Evolutionary conservation across 2,888 invertebrate genomes (phyloP), one percentile per base, ranked within the genome.

Genomic region (Volucella zonaria): DNA sequence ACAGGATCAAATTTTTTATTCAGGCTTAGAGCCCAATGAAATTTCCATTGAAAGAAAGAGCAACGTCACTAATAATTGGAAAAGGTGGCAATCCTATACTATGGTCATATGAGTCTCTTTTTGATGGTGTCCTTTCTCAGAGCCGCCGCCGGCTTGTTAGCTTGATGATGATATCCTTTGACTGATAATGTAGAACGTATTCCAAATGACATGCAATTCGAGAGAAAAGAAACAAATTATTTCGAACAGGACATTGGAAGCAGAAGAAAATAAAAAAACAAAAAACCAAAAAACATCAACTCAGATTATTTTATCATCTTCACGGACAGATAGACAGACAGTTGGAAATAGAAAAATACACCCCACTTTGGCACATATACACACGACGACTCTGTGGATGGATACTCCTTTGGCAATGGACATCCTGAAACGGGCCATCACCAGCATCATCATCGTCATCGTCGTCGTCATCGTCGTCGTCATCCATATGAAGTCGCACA

Each of bases 261-360:
- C 8, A 49, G 49, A 38, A 54, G 10, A 14, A 15, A 10, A 18
- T 56, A 0, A 49, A 42, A 15, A 42, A 54, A 43, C 52, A 67
- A 43, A 68, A n/a, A 23, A 10, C 42, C 18, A 62, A 38, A 11
- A 31, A 10, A 15, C 59, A 54, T 62, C 59, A 67, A 62, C 71
- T 76, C 31, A 40, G 71, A 85, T 85, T 76, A 85, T 80, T 80
- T 71, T 54, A 80, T 76, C 80, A 80, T 85, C 83, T 80, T 85
- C 67, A 76, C 67, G 70, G 75, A 67, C 71, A 71, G 76, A 59
- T 61, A 67, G 80, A 56, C 61, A 61, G 58, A 49, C 54, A 64
- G 14, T 47, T 74, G 59, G 56, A 66, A 67, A 79, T 51, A 67
- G 40, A 56, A 9, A 31, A 31, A 56, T 38, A 56, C 56, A 31